Evolutionary conservation across 2,113 vertebrate species (phyloP).

Genomic region (Tor tambroides): DNA sequence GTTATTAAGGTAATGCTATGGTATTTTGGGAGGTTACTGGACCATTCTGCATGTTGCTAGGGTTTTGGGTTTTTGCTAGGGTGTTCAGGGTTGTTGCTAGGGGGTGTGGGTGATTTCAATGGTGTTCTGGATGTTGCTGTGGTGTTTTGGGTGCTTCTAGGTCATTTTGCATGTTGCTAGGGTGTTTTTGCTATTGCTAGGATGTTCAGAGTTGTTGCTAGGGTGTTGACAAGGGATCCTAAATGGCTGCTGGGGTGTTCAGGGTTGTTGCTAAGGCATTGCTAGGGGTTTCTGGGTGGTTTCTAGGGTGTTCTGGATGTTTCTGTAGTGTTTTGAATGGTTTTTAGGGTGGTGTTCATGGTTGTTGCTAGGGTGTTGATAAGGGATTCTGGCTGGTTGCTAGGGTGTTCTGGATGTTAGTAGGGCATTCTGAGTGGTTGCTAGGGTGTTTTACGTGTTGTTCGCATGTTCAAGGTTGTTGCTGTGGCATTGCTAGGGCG

Average conservation of each 20-base stretch:
- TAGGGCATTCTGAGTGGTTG: background rate
- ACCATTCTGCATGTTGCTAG: background rate
- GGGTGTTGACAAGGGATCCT: too few relatives aligned
- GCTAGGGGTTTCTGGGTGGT: too few relatives aligned
- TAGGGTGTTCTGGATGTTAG: too few relatives aligned
- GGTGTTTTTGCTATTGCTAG: background rate
- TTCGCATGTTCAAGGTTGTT: too few relatives aligned
- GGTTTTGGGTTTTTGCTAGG: background rate
- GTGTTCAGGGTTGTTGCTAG: background rate
- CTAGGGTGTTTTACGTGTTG: too few relatives aligned
- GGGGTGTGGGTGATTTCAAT: too few relatives aligned
- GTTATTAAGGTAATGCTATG: background rate
- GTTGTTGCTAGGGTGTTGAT: background rate
- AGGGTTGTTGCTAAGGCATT: too few relatives aligned
- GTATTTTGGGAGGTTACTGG: background rate
- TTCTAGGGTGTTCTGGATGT: background rate
- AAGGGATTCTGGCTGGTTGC: background rate
- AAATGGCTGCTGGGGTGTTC: too few relatives aligned
- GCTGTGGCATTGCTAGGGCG: too few relatives aligned
- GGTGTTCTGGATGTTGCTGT: background rate
- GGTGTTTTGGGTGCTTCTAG: background rate
- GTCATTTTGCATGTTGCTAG: background rate
- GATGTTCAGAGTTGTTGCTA: too few relatives aligned
- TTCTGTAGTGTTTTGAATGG: too few relatives aligned
- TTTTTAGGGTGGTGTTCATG: background rate